Conservation (phyloP, 1,140 invertebrate genomes). For the Drosophila carrolli region DNA sequence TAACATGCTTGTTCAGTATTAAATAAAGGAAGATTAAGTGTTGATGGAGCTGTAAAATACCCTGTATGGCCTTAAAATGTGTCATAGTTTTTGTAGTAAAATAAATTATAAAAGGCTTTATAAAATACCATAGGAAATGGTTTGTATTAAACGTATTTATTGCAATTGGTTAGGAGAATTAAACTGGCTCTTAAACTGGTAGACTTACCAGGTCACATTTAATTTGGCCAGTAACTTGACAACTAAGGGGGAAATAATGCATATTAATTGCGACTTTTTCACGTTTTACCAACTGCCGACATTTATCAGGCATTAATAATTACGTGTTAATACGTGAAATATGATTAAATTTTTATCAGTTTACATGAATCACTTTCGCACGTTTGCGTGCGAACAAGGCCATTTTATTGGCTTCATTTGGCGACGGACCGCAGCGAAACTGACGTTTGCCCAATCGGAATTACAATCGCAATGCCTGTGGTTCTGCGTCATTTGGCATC, state of each 20-base stretch:
- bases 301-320: constrained; percentile 64
- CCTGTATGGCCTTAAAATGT: constrained; percentile 2
- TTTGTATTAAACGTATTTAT: no score
- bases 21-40: constrained; percentile 7
- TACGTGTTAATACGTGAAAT: constrained; percentile 62
- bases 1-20: constrained; percentile 16
- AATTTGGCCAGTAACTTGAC: constrained; percentile 17
- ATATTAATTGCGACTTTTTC: constrained; percentile 52
- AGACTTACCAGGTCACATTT: neutral
- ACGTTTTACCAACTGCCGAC: constrained; percentile 43
- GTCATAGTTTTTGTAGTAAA: neutral
- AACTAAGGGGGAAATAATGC: constrained; percentile 27
- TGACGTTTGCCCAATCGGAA: constrained; percentile 33
- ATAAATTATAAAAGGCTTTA: neutral
- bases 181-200: neutral
- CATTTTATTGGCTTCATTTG: constrained; percentile 73
- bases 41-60: constrained; percentile 7
- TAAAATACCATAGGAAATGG: no score
- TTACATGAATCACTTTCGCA: constrained; percentile 48
- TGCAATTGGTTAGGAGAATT: neutral
- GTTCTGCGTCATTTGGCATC: constrained; percentile 49
- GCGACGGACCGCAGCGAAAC: constrained; percentile 29
- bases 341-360: constrained; percentile 67
- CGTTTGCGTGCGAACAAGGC: constrained; percentile 35
- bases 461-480: constrained; percentile 47